A percentile compares a stretch with the other conserved stretches of the same genome.
Conservation (phyloP, 2,888 invertebrate species). For the Temnothorax rugatulus region DNA sequence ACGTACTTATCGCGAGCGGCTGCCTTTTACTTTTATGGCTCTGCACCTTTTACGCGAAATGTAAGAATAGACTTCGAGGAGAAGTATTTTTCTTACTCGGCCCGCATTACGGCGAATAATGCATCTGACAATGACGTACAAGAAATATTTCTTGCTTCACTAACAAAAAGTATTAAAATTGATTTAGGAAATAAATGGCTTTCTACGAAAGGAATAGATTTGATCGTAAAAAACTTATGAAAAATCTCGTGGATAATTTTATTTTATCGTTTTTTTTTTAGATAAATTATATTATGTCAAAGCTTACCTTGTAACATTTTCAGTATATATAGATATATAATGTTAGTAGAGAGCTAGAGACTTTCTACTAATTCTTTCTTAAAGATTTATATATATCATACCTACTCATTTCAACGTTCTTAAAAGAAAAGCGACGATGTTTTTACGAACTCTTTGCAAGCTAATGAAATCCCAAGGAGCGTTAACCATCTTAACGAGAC, state of each 20-base stretch:
- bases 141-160: conserved; percentile 3
- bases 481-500: conserved; percentile 29
- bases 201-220: not conserved
- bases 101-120: conserved; percentile 12
- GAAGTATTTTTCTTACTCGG: conserved; percentile 13
- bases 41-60: conserved; percentile 33
- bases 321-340: not conserved
- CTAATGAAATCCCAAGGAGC: conserved; percentile 23
- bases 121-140: not conserved
- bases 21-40: conserved; percentile 37
- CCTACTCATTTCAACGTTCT: not conserved
- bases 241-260: not conserved
- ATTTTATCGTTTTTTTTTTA: not conserved
- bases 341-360: too few relatives aligned
- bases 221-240: not conserved
- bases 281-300: not conserved
- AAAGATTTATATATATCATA: not conserved
- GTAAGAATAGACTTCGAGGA: conserved; percentile 41
- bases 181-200: not conserved
- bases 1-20: conserved; percentile 36
- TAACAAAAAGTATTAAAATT: not conserved
- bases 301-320: not conserved
- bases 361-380: not conserved
- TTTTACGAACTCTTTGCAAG: not conserved
- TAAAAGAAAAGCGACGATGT: not conserved